Base-by-base conservation (phyloP, 2,113 vertebrate genomes). In the Clarias batrachus region DNA sequence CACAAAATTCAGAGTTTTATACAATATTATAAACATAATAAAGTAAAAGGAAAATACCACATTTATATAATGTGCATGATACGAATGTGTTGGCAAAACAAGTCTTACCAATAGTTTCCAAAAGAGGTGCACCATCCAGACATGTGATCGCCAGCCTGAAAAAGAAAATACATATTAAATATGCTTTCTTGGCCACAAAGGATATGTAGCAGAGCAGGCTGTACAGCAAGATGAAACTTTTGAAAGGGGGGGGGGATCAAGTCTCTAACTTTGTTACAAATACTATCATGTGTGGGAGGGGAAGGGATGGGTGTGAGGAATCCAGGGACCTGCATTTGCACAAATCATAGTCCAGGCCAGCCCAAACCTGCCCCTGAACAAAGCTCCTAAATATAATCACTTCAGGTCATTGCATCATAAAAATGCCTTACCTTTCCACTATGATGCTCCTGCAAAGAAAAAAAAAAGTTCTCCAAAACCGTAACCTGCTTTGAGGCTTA, bases 91-190 rank as follows among this genome's bases (percentile, higher is more conserved):
- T 73, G 19, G 62, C 56, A 65, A 87, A 63, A 78, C 37, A n/a
- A 30, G 17, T 78, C 90, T 88, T 82, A 92, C 91, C 90, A 86
- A 80, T 87, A 52, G 80, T 68, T 87, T 88, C 37, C 81, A 89
- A 88, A 92, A 77, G 54, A 70, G 66, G 63, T 82, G 84, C 89
- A 73, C 74, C 63, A 60, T 77, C 83, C 25, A 30, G 74, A 83
- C 65, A 48, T 85, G 60, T 82, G 80, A 79, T 89, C 87, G 84
- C 71, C 76, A 82, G 87, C 81, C 92, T 92, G 63, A 62, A 77
- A 87, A 82, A 81, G 4, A 65, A 16, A 33, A 54, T 16, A 27
- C 41, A 66, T 62, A 77, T 77, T 71, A 54, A 66, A 85, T 37
- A 80, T 48, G 17, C 21, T 65, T 21, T 57, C n/a, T 79, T 30